Conservation (phyloP, 1,140 invertebrate species). For the Rhyacophila brunnea region DNA sequence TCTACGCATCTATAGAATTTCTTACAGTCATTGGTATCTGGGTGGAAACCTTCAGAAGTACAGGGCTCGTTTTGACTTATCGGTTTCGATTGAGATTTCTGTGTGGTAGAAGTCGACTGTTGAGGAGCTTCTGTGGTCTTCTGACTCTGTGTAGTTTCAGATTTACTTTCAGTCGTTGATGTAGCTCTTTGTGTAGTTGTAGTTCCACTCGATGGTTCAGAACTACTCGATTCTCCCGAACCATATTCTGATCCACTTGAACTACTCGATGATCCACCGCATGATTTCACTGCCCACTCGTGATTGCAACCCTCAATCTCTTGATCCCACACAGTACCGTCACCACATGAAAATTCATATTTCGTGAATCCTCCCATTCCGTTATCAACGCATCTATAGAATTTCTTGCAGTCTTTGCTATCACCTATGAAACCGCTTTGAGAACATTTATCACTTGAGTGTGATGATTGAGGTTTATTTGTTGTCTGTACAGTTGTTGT, state of each 20-base stretch:
- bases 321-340: slow-evolving; percentile 58
- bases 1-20: slow-evolving; percentile 78
- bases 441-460: slow-evolving; percentile 38
- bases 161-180: slow-evolving; percentile 13
- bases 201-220: slow-evolving; percentile 34
- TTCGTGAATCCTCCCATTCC: slow-evolving; percentile 50
- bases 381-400: slow-evolving; percentile 64
- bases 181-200: slow-evolving; percentile 15
- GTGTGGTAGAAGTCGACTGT: too few species aligned
- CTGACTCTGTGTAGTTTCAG: not conserved
- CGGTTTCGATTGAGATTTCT: not conserved
- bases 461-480: slow-evolving; percentile 9
- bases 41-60: slow-evolving; percentile 64
- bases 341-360: slow-evolving; percentile 53
- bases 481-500: slow-evolving; percentile 15
- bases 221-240: not conserved
- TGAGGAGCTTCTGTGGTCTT: not conserved
- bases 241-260: too few species aligned
- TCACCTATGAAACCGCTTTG: slow-evolving; percentile 65
- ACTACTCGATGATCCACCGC: slow-evolving; percentile 23
- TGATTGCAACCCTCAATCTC: slow-evolving; percentile 53
- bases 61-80: slow-evolving; percentile 36
- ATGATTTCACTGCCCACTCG: slow-evolving; percentile 41
- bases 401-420: slow-evolving; percentile 59
- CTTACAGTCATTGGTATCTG: slow-evolving; percentile 65